These are phyloP conservation scores for Onychostoma macrolepis DNA, from an alignment of 2,113 vertebrate genomes.

Conservation along the genomic window DNA sequence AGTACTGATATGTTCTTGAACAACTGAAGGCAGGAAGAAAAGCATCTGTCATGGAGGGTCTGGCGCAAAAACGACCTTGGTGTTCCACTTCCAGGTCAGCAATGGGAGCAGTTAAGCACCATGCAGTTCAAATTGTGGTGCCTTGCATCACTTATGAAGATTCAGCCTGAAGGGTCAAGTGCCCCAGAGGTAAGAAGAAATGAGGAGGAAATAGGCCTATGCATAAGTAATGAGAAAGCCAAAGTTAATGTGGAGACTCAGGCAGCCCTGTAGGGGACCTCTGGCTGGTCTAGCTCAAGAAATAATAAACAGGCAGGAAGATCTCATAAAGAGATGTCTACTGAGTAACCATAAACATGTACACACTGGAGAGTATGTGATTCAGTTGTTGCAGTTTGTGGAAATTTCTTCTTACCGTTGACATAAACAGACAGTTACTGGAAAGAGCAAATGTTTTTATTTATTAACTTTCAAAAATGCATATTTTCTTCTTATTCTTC, in stretches of 20 bases:
- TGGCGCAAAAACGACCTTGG: not conserved
- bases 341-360: too few species aligned
- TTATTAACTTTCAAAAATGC: not conserved
- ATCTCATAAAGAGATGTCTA: not conserved
- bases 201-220: slow-evolving; percentile 16
- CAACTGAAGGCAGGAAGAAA: not conserved
- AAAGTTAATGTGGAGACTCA: slow-evolving; percentile 22
- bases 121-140: not conserved
- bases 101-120: not conserved
- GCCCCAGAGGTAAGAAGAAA: slow-evolving; percentile 24
- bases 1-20: not conserved
- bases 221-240: slow-evolving; percentile 25
- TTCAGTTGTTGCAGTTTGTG: not conserved
- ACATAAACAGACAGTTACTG: not conserved
- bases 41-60: not conserved
- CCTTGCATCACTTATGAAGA: slow-evolving; percentile 29
- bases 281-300: not conserved
- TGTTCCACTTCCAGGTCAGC: slow-evolving; percentile 11
- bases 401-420: not conserved
- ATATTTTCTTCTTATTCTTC: not conserved
- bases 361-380: not conserved
- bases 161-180: slow-evolving; percentile 20
- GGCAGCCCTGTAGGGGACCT: slow-evolving; percentile 12
- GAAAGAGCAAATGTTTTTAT: not conserved
- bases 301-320: slow-evolving; percentile 1